phyloP scores from a whole-genome alignment of 2,888 invertebrate genomes.

The Orchesellides sinensis region DNA sequence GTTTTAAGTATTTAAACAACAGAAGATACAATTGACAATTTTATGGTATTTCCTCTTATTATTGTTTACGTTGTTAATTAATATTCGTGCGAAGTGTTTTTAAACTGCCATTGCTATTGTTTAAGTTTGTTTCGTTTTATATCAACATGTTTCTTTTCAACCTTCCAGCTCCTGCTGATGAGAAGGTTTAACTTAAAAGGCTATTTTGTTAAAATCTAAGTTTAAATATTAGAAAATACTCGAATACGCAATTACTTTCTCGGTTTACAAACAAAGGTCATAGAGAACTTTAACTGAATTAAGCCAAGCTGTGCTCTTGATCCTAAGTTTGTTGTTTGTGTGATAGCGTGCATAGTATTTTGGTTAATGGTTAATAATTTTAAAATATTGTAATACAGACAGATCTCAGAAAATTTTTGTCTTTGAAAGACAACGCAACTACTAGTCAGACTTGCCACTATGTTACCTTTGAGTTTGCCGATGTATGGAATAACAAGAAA shows the following conservation, averaged over 20 bases:
- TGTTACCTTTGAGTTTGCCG: slow-evolving; percentile 28
- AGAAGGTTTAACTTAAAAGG: too few relatives aligned
- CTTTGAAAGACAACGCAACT: slow-evolving; percentile 57
- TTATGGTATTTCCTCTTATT: background rate
- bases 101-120: background rate
- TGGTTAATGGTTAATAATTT: slow-evolving; percentile 2
- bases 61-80: background rate
- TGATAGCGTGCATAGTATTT: too few relatives aligned
- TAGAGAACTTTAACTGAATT: too few relatives aligned
- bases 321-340: too few relatives aligned
- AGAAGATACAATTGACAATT: background rate
- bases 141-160: too few relatives aligned
- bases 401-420: slow-evolving; percentile 38
- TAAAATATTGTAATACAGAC: slow-evolving; percentile 1
- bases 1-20: background rate
- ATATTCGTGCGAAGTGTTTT: too few relatives aligned
- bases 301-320: too few relatives aligned
- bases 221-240: too few relatives aligned
- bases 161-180: too few relatives aligned
- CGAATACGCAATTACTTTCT: too few relatives aligned
- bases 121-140: slow-evolving; percentile 15
- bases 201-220: too few relatives aligned
- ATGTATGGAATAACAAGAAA: background rate
- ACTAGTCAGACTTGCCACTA: slow-evolving; percentile 43
- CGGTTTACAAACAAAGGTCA: too few relatives aligned